These are phyloP conservation scores for Lasioglossum marginatum DNA, from an alignment of 2,888 invertebrate species.

Conservation along the genomic window DNA sequence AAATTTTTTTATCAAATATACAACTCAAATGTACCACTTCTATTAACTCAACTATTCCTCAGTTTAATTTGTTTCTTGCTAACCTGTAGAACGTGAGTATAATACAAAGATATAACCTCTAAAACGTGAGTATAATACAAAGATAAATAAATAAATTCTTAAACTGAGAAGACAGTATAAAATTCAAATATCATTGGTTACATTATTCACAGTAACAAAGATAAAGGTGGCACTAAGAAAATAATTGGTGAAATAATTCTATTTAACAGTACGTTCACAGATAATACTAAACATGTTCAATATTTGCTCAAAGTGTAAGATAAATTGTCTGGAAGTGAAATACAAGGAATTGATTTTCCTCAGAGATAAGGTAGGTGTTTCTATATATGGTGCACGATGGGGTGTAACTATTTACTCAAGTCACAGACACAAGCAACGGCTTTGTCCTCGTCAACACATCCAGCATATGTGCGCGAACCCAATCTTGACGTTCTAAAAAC, in stretches of 20 bases:
- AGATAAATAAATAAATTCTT: not conserved
- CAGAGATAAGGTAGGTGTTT: not conserved
- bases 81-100: too few relatives aligned
- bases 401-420: not conserved
- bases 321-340: not conserved
- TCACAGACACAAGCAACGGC: not conserved
- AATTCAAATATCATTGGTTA: not conserved
- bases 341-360: not conserved
- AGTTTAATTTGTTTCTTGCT: too few relatives aligned
- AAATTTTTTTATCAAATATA: too few relatives aligned
- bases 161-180: too few relatives aligned
- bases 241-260: not conserved
- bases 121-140: not conserved
- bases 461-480: not conserved
- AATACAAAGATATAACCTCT: not conserved
- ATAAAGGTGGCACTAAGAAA: not conserved
- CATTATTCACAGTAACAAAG: not conserved
- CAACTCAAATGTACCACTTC: too few relatives aligned
- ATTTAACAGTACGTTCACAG: not conserved
- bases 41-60: too few relatives aligned
- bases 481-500: conserved; percentile 9
- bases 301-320: not conserved
- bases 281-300: not conserved
- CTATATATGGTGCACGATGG: not conserved
- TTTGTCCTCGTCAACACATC: not conserved